phyloP scores from a whole-genome alignment of 1,140 invertebrate species.

The Caenorhabditis tropicalis region DNA sequence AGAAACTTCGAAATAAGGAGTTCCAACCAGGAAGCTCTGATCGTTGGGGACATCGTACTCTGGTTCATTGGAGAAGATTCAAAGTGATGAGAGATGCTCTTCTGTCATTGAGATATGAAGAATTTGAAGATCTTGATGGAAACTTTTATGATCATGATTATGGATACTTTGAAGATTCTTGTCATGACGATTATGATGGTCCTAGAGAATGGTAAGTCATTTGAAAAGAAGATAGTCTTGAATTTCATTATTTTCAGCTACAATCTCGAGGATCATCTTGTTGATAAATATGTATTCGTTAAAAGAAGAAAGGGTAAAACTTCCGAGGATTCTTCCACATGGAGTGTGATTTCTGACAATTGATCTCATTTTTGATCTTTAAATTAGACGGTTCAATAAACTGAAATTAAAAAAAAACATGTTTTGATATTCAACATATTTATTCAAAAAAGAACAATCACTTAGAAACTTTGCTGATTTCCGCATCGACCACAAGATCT shows the following conservation, averaged over 20 bases:
- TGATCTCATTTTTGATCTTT: neutral
- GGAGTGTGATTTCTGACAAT: neutral
- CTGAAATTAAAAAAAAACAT: neutral
- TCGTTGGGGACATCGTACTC: neutral
- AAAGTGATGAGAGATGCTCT: neutral
- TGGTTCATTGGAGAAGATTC: neutral
- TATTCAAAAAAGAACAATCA: no score
- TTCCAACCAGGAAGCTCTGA: neutral
- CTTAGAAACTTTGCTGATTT: neutral
- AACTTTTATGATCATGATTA: neutral
- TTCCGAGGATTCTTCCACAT: neutral
- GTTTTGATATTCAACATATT: no score
- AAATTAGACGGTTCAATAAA: neutral
- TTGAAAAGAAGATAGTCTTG: neutral
- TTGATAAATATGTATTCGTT: neutral
- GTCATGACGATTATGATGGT: neutral
- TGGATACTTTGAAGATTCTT: neutral
- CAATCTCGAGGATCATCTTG: conserved; percentile 5
- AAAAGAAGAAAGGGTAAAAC: neutral
- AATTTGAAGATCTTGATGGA: neutral
- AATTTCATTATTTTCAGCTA: neutral
- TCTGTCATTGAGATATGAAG: neutral
- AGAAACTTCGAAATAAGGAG: neutral
- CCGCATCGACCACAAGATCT: neutral
- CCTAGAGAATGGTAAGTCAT: neutral